Percentiles rank a stretch among this genome's conserved stretches.
phyloP scores from a whole-genome alignment of 1,140 invertebrate genomes.

The Meteorus sp. region DNA sequence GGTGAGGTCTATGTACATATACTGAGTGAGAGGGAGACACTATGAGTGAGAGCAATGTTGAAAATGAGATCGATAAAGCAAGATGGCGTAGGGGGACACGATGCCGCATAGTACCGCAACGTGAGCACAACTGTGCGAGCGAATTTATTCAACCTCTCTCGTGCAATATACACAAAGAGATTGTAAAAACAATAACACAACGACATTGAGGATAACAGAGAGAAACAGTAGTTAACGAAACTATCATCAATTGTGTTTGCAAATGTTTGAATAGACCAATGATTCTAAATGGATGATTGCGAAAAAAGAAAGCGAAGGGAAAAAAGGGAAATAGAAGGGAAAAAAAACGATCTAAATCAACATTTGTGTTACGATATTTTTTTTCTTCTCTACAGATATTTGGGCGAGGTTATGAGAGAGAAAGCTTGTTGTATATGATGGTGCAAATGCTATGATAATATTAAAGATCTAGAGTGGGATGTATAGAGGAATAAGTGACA shows the following conservation, averaged over 20 bases:
- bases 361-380: no score
- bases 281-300: no score
- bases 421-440: no score
- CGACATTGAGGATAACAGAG: neutral
- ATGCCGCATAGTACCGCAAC: slow-evolving; percentile 50
- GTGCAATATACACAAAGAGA: neutral
- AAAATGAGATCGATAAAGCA: slow-evolving; percentile 47
- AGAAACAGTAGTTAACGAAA: neutral
- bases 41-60: slow-evolving; percentile 22
- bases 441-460: no score
- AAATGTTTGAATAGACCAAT: no score
- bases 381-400: no score
- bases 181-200: neutral
- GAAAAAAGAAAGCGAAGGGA: no score
- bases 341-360: neutral
- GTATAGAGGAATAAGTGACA: neutral
- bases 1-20: slow-evolving; percentile 19
- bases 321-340: no score
- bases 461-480: no score
- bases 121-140: slow-evolving; percentile 30
- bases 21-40: slow-evolving; percentile 11
- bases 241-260: no score
- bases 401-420: no score
- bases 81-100: slow-evolving; percentile 41
- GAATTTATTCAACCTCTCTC: slow-evolving; percentile 37